Evolutionary conservation across 2,797 vertebrate species (phyloP).

Genomic region (Phrynocephalus forsythii): DNA sequence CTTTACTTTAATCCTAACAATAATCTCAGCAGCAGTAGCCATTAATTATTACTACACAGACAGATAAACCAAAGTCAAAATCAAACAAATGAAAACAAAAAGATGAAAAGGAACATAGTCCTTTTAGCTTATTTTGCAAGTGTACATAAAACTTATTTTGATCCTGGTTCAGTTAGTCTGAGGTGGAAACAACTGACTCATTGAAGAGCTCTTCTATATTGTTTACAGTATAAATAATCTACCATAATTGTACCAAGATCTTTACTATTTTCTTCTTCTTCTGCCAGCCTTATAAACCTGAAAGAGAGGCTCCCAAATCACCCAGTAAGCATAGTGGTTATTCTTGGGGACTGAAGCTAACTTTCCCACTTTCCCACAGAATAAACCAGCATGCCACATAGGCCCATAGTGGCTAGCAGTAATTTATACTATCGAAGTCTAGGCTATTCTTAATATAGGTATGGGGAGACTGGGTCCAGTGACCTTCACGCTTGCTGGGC

Average conservation of each 20-base stretch:
- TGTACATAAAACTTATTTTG: neutral
- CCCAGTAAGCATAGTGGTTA: neutral
- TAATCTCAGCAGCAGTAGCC: neutral
- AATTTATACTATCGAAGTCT: neutral
- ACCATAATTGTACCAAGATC: neutral
- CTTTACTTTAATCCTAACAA: neutral
- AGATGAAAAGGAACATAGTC: too few species aligned
- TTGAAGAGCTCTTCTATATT: neutral
- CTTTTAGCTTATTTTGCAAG: neutral
- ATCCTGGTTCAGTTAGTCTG: neutral
- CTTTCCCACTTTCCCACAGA: neutral
- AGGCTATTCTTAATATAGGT: neutral
- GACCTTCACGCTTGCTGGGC: slow-evolving; percentile 16
- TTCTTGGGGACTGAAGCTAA: neutral
- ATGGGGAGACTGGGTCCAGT: neutral
- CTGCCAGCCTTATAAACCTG: neutral
- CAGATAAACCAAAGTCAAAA: neutral
- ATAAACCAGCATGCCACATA: neutral
- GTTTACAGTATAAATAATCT: neutral
- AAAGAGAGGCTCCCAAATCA: too few species aligned
- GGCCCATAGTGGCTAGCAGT: neutral
- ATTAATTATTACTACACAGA: neutral
- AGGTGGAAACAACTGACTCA: neutral
- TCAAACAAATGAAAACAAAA: neutral
- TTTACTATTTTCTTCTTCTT: neutral